Conservation (phyloP, 2,797 vertebrate genomes). For the Hyperoplus immaculatus region DNA sequence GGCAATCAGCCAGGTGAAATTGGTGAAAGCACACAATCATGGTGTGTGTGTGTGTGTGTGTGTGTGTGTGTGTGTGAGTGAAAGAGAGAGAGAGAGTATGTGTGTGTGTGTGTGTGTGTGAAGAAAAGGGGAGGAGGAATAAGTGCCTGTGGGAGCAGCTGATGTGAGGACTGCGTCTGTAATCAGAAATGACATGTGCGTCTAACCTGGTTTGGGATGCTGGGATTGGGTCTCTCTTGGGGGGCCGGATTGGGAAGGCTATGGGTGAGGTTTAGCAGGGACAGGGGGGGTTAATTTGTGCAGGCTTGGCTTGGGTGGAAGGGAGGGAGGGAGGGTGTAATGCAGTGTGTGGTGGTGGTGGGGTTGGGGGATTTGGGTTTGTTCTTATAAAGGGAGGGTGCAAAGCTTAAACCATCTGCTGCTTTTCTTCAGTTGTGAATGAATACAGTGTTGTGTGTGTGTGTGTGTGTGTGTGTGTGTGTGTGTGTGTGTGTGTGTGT, state of each 20-base stretch:
- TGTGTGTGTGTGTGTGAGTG: slow-evolving; percentile 3
- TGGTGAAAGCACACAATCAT: slow-evolving; percentile 36
- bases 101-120: slow-evolving; percentile 17
- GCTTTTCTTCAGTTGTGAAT: slow-evolving; percentile 64
- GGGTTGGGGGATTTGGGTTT: slow-evolving; percentile 45
- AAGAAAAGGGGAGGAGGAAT: slow-evolving; percentile 22
- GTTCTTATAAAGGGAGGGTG: slow-evolving; percentile 61
- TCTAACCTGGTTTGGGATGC: slow-evolving; percentile 86
- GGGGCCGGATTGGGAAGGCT: slow-evolving; percentile 55
- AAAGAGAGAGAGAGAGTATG: too few relatives aligned
- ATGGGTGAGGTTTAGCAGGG: slow-evolving; percentile 22
- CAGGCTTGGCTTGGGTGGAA: slow-evolving; percentile 77
- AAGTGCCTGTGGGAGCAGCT: slow-evolving; percentile 72
- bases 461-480: not conserved
- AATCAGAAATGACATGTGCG: slow-evolving; percentile 86
- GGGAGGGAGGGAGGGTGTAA: slow-evolving; percentile 39
- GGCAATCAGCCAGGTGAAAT: slow-evolving; percentile 57
- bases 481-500: slow-evolving; percentile 12
- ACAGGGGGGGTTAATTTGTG: slow-evolving; percentile 64
- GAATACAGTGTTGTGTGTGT: slow-evolving; percentile 27
- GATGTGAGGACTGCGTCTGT: slow-evolving; percentile 77
- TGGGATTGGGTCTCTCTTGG: slow-evolving; percentile 79
- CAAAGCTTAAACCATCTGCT: slow-evolving; percentile 82
- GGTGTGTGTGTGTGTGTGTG: slow-evolving; percentile 23
- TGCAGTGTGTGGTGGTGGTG: slow-evolving; percentile 39